Evolutionary conservation across 2,113 vertebrate genomes (phyloP), one percentile per base, ranked within the genome.

Genomic region (Psilopogon haemacephalus): DNA sequence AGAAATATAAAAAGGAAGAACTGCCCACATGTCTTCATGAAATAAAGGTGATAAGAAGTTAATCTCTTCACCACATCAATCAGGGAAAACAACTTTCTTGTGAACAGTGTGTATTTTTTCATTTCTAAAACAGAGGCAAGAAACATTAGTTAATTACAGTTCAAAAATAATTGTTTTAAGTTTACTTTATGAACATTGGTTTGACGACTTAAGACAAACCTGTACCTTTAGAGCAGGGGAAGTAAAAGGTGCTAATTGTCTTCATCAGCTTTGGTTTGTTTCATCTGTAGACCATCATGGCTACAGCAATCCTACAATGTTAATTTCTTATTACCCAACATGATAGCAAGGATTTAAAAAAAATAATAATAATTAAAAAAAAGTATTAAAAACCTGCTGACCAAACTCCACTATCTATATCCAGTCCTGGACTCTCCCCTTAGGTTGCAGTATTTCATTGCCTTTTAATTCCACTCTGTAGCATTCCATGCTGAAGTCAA

Each of bases 81-180:
- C 68, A 64, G 59, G 48, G 26, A 76, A 86, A 70, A 60, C 79
- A 64, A 33, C 4, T 19, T 46, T 46, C 19, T 9, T 46, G 19
- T 46, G 44, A 0, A n/a, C 14, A 14, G 18, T 27, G 6, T 62
- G 1, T 23, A 65, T 8, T 6, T 78, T 26, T 54, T 35, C 52
- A 71, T 33, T 18, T 72, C 33, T 76, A 84, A 55, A 84, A 40
- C 18, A 76, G 10, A 44, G 0, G 0, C 14, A 69, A 72, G 21
- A 37, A 88, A 56, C 19, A 28, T 91, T 27, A 56, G 16, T 55
- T 80, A 73, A 4, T 1, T 56, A 69, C 20, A 28, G 44, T 8
- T 77, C 26, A 50, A 60, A 89, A 56, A 73, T 19, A 33, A 75
- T 35, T 85, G 27, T 40, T 55, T 20, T 11, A 37, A 32, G 30